phyloP scores from a whole-genome alignment of 2,797 vertebrate species.

The Gallinago solitaria region DNA sequence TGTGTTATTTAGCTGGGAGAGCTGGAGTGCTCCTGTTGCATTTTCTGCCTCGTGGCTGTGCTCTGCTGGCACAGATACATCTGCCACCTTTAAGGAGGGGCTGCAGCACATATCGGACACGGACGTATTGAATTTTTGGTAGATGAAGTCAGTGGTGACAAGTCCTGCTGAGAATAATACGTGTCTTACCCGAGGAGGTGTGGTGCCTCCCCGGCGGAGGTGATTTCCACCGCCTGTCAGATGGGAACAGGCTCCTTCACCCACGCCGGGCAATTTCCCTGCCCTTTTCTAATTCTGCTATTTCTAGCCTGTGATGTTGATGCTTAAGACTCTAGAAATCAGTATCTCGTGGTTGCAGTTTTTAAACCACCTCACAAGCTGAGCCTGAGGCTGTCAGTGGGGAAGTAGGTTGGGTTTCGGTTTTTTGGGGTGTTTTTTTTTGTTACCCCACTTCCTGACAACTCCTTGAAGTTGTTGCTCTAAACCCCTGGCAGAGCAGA shows the following conservation, averaged over 20 bases:
- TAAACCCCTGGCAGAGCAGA: neutral
- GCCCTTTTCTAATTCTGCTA: neutral
- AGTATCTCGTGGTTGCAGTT: neutral
- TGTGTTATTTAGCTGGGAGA: neutral
- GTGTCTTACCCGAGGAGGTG: neutral
- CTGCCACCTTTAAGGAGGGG: neutral
- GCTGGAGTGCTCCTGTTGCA: accelerated
- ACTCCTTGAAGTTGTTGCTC: neutral
- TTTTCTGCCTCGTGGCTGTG: neutral
- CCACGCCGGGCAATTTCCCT: neutral
- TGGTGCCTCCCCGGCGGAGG: neutral
- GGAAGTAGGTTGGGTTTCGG: neutral
- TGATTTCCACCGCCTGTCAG: neutral
- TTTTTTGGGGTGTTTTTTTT: neutral
- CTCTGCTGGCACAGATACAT: neutral
- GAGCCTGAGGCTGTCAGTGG: accelerated
- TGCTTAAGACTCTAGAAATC: neutral
- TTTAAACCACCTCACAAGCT: neutral
- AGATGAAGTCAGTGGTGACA: slow-evolving; percentile 19
- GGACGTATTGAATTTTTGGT: neutral
- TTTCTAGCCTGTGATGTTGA: neutral
- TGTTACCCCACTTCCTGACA: neutral
- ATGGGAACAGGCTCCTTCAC: neutral
- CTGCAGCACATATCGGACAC: neutral
- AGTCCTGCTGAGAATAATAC: neutral